Conservation (phyloP, 2,888 invertebrate genomes). For the Drosophila parthenogenetica region DNA sequence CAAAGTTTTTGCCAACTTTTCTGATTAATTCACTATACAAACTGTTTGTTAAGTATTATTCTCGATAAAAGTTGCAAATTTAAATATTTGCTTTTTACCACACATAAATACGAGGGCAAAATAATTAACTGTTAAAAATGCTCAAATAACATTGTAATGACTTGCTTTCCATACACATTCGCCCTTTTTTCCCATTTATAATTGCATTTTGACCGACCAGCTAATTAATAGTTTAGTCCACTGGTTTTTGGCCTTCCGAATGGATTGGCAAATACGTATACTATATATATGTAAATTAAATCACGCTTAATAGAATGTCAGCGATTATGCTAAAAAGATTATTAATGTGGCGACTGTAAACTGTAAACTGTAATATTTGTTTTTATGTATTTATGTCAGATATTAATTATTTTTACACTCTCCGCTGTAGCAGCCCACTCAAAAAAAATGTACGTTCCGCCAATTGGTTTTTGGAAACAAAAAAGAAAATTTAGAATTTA, state of each 20-base stretch:
- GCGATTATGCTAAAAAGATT: slow-evolving; percentile 20
- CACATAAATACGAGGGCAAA: background rate
- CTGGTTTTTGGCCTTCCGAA: background rate
- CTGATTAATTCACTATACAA: slow-evolving; percentile 40
- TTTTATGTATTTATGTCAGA: slow-evolving; percentile 6
- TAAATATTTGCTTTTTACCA: slow-evolving; percentile 7
- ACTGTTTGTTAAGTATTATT: background rate
- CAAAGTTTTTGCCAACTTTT: slow-evolving; percentile 34
- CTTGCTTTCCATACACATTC: slow-evolving; percentile 2
- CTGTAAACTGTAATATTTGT: background rate
- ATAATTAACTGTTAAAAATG: slow-evolving; percentile 11
- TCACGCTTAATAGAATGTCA: slow-evolving; percentile 10
- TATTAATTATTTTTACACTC: slow-evolving; percentile 22
- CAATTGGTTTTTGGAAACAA: slow-evolving; percentile 15
- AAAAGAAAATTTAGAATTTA: background rate
- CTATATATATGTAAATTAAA: slow-evolving; percentile 28
- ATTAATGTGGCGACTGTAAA: slow-evolving; percentile 13
- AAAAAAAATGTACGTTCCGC: background rate
- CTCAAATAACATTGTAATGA: background rate
- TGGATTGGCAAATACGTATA: slow-evolving; percentile 9
- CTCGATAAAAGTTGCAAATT: background rate
- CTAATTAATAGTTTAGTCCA: slow-evolving; percentile 29
- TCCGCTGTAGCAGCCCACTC: background rate
- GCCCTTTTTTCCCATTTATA: background rate
- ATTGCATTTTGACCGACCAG: slow-evolving; percentile 12